A percentile compares a stretch with the other conserved stretches of the same genome.
phyloP scores from a whole-genome alignment of 2,888 invertebrate species.

The Lingula anatina region DNA sequence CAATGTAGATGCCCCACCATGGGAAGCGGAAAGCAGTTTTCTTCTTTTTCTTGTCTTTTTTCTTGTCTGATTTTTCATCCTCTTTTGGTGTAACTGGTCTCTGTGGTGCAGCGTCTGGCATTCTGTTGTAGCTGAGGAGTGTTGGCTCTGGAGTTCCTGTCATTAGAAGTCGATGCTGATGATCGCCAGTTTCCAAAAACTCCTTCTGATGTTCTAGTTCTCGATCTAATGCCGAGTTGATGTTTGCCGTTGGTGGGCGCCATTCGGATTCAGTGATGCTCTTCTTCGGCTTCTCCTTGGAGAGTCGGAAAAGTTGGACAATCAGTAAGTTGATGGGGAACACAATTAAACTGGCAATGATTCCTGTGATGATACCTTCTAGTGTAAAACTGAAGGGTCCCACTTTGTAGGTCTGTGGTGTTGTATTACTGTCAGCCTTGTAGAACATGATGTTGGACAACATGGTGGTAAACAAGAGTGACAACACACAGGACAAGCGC shows the following conservation, averaged over 20 bases:
- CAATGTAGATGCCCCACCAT: conserved; percentile 9
- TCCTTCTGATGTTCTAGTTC: conserved; percentile 12
- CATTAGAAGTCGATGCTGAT: conserved; percentile 6
- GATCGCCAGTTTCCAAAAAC: conserved; percentile 11
- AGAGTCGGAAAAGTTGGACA: conserved; percentile 12
- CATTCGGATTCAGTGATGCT: not conserved
- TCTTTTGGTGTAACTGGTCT: not conserved
- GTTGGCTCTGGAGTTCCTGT: not conserved
- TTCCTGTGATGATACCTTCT: conserved; percentile 23
- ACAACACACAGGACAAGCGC: conserved; percentile 43
- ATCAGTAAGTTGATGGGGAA: conserved; percentile 18
- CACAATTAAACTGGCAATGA: conserved; percentile 14
- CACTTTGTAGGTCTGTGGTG: conserved; percentile 20
- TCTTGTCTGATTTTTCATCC: not conserved
- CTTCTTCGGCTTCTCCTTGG: not conserved
- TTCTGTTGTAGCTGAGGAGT: not conserved
- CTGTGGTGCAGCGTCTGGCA: not conserved
- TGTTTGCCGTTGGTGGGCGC: not conserved
- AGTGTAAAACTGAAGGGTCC: conserved; percentile 44
- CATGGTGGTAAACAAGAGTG: conserved; percentile 49
- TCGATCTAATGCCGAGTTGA: conserved; percentile 1
- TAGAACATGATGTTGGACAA: conserved; percentile 47
- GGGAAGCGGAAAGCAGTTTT: conserved; percentile 6
- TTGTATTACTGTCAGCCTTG: not conserved
- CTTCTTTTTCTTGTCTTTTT: conserved; percentile 7